Base-by-base conservation (phyloP, 2,888 invertebrate genomes). In the Amiota minor region DNA sequence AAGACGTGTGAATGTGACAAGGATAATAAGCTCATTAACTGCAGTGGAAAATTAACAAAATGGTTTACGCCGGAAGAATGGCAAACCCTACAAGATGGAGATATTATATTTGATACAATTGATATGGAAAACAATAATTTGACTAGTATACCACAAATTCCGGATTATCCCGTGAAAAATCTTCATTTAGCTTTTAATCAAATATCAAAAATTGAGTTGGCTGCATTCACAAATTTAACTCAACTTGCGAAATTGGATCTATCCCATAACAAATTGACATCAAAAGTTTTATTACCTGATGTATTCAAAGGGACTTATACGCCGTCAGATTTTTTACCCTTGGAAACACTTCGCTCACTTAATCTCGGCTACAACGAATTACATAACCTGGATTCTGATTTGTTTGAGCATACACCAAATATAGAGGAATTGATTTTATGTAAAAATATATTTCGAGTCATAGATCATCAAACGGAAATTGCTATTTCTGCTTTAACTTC, bases 371-470 rank as follows among this genome's bases (percentile, higher is more conserved):
- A 93, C 85, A 97, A 97, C 87, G 90, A 91, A 23, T 88, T 96
- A 0, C 94, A 95, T 80, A 92, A 92, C 0, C 87, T 96, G n/a
- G 87, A 94, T 82, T 91, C 91, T 69, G 94, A 95, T 84, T 82
- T 95, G 1, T 96, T 97, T 86, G 94, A 94, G 80, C 96, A 97
- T 84, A 88, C 94, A 4, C 91, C 93, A 0, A 91, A 92, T 67
- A 86, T 97, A 53, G 92, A 93, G 78, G 91, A 92, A 14, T 88
- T 97, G 67, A 92, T 92, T 80, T 89, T 97, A 35, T 93, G 93
- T 76, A 92, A 92, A n/a, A 97, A 97, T 89, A 94, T 94, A 0
- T 90, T 97, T 14, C 90, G 90, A 14, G 90, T 92, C 0, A 91
- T 96, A 9, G 94, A 95, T 83, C 90, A 91, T 9, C 90, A 90